Conservation (phyloP, 2,888 invertebrate genomes). For the Tenthredo distinguenda region DNA sequence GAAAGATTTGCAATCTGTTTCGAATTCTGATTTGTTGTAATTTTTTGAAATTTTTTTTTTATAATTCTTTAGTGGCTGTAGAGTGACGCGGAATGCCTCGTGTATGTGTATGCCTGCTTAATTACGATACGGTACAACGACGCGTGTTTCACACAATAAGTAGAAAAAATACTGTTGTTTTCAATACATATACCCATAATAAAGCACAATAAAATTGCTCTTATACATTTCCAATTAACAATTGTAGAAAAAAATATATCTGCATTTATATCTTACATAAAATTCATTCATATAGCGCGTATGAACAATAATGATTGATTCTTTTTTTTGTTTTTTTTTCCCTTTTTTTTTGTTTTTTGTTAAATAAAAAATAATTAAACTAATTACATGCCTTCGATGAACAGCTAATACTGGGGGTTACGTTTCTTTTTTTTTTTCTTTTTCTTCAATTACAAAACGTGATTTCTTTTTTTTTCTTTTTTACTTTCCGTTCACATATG, state of each 20-base stretch:
- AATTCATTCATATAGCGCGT: constrained; percentile 27
- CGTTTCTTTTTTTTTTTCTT: not conserved
- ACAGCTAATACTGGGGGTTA: constrained; percentile 24
- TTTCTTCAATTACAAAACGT: constrained; percentile 7
- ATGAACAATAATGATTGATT: not conserved
- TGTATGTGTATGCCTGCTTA: not conserved
- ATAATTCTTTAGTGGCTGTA: no score
- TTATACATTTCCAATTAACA: constrained; percentile 45
- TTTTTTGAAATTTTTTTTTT: no score
- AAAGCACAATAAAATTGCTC: constrained; percentile 41
- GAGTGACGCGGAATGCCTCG: no score
- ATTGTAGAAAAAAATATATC: constrained; percentile 45
- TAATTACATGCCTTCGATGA: constrained; percentile 14
- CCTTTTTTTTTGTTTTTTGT: not conserved
- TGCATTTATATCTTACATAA: constrained; percentile 22
- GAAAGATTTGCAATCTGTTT: no score
- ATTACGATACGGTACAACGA: constrained; percentile 6
- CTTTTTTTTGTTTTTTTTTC: no score
- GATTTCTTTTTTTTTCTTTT: not conserved
- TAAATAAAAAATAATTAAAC: constrained; percentile 9
- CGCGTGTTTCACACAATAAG: constrained; percentile 22
- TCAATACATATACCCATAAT: not conserved
- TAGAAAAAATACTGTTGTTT: constrained; percentile 47
- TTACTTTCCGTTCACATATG: not conserved
- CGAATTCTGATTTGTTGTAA: no score